phyloP scores from a whole-genome alignment of 2,888 invertebrate species.

The Clivina fossor region DNA sequence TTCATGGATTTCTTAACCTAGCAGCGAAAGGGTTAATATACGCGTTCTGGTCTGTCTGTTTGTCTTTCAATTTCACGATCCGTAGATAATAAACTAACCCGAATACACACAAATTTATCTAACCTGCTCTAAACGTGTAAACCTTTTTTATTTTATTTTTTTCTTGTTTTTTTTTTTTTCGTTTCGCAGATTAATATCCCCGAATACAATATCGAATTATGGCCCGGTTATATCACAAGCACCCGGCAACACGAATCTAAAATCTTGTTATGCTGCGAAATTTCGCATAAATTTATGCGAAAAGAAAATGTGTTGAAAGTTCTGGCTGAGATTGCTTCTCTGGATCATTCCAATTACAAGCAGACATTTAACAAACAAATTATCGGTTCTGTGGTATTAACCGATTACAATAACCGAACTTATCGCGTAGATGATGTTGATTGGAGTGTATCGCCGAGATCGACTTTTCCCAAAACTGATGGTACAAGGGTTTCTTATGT shows the following conservation, averaged over 20 bases:
- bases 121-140: no score
- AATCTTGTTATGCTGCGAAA: slow-evolving; percentile 76
- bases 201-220: slow-evolving; percentile 68
- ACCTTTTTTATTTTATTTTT: no score
- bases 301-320: slow-evolving; percentile 72
- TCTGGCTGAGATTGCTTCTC: slow-evolving; percentile 57
- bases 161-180: slow-evolving; percentile 28
- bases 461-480: slow-evolving; percentile 63
- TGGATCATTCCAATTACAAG: slow-evolving; percentile 54
- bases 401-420: slow-evolving; percentile 75
- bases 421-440: slow-evolving; percentile 76
- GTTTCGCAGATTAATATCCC: slow-evolving; percentile 60
- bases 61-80: no score
- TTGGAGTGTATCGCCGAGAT: slow-evolving; percentile 60
- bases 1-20: no score
- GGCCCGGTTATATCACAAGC: slow-evolving; percentile 85
- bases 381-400: slow-evolving; percentile 67
- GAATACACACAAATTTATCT: no score
- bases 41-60: no score
- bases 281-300: slow-evolving; percentile 81
- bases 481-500: slow-evolving; percentile 59
- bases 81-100: no score
- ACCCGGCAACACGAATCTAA: slow-evolving; percentile 79
- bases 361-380: slow-evolving; percentile 58
- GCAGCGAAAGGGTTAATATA: no score